These are phyloP conservation scores for Coptodon bakossiorum DNA, from an alignment of 2,113 vertebrate genomes.

Conservation along the genomic window DNA sequence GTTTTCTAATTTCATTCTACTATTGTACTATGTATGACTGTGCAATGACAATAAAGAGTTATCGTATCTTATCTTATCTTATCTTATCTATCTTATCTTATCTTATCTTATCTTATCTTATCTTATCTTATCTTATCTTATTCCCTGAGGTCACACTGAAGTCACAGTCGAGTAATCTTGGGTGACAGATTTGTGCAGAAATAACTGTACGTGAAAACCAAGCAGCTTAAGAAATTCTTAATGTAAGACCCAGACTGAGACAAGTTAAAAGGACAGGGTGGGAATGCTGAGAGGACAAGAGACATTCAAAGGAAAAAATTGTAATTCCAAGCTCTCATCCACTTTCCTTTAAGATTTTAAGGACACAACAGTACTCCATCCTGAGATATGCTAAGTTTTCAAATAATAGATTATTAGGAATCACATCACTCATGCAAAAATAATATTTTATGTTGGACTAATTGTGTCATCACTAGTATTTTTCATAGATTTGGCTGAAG, in stretches of 20 bases:
- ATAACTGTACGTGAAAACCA: background rate
- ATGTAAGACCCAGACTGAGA: background rate
- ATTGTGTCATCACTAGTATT: background rate
- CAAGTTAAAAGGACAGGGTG: background rate
- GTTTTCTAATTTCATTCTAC: too few relatives aligned
- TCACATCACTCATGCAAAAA: background rate
- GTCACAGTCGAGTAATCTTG: background rate
- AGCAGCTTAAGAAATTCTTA: background rate
- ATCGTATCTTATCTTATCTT: too few relatives aligned
- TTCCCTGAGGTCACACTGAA: background rate
- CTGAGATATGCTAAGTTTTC: background rate
- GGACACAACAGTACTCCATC: background rate
- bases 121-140: too few relatives aligned
- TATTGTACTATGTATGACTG: too few relatives aligned
- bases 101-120: too few relatives aligned
- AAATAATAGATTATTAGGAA: background rate
- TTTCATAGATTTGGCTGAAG: background rate
- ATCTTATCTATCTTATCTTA: too few relatives aligned
- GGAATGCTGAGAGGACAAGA: background rate
- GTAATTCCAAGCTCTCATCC: background rate
- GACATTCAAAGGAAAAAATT: accelerated
- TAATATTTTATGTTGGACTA: background rate
- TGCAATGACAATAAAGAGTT: too few relatives aligned
- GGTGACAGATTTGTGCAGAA: background rate
- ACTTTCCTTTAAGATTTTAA: background rate